Conservation (phyloP, 2,113 vertebrate species). For the Esox niger region DNA sequence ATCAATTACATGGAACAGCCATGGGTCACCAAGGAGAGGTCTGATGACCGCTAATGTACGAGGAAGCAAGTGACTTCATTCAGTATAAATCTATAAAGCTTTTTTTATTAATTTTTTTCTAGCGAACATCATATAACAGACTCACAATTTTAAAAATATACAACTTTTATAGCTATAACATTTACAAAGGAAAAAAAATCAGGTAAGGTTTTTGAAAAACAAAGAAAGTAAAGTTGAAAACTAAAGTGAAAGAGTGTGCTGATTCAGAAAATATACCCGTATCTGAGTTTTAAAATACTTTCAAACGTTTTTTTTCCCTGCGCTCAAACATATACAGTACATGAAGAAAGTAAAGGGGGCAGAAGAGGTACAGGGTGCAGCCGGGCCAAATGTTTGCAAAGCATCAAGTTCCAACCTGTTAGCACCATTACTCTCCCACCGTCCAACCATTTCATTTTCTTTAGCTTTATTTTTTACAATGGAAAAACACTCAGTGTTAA, state of each 20-base stretch:
- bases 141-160: conserved; percentile 81
- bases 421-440: conserved; percentile 71
- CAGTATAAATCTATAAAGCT: conserved; percentile 74
- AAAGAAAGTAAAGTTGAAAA: conserved; percentile 38
- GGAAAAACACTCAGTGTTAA: conserved; percentile 64
- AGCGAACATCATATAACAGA: conserved; percentile 79
- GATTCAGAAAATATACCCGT: conserved; percentile 79
- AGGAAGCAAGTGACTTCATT: conserved; percentile 51
- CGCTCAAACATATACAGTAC: conserved; percentile 71
- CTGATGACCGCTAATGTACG: no score
- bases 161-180: conserved; percentile 79
- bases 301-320: conserved; percentile 69
- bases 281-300: conserved; percentile 77
- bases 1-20: no score
- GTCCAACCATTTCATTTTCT: conserved; percentile 21
- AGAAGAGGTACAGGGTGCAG: conserved; percentile 43
- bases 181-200: conserved; percentile 75
- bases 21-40: no score
- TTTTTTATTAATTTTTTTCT: conserved; percentile 74
- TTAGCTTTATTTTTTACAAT: conserved; percentile 42
- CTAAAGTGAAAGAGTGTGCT: conserved; percentile 79
- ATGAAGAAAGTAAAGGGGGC: conserved; percentile 58
- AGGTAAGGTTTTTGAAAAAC: conserved; percentile 49
- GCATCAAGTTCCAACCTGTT: conserved; percentile 75
- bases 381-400: conserved; percentile 67